These are phyloP conservation scores for Notothenia rossii DNA, from an alignment of 2,113 vertebrate genomes.

Conservation along the genomic window DNA sequence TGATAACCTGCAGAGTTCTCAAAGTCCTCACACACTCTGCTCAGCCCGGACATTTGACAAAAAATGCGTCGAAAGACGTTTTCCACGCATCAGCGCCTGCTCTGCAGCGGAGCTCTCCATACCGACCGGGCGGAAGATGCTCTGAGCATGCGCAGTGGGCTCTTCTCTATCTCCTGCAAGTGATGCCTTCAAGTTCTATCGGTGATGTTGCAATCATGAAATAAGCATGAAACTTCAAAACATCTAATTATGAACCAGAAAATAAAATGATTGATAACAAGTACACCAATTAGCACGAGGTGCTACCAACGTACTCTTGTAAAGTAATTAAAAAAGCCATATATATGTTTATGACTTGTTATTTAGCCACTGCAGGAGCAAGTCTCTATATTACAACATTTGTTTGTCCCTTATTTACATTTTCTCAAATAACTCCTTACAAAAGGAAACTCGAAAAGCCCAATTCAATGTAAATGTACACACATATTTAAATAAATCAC, in stretches of 20 bases:
- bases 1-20: conserved; percentile 23
- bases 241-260: not conserved
- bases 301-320: not conserved
- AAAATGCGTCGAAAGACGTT: conserved; percentile 23
- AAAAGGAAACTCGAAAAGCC: not conserved
- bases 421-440: not conserved
- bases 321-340: not conserved
- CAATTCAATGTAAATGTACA: not conserved
- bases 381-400: not conserved
- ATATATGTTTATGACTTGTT: not conserved
- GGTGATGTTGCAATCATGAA: conserved; percentile 11
- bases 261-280: not conserved
- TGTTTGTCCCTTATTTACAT: not conserved
- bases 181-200: conserved; percentile 55
- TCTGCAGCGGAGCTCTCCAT: conserved; percentile 25
- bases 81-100: conserved; percentile 69
- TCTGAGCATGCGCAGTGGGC: conserved; percentile 58
- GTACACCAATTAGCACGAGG: not conserved
- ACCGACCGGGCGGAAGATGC: conserved; percentile 29
- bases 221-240: not conserved
- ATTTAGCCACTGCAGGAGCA: not conserved
- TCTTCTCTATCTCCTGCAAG: not conserved
- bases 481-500: not conserved
- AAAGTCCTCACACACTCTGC: conserved; percentile 4
- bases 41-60: conserved; percentile 4